Percentiles rank a stretch among this genome's conserved stretches.
These are phyloP conservation scores for Pyrrhura leucotis DNA, from an alignment of 2,797 vertebrate genomes.

Conservation along the genomic window DNA sequence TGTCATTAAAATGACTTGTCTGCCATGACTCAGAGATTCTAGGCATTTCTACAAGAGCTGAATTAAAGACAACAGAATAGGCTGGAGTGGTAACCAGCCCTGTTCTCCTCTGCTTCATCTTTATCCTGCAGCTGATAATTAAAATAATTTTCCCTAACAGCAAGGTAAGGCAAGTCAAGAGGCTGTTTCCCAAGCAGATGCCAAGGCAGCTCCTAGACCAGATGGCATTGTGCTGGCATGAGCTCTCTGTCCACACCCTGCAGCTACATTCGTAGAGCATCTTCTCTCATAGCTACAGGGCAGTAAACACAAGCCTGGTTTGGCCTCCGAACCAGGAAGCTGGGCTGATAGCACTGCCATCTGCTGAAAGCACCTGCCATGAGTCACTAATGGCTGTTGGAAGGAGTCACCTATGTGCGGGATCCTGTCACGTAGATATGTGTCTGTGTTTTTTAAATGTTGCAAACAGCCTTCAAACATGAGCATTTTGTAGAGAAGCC, in stretches of 20 bases:
- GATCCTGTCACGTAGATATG: not conserved
- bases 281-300: not conserved
- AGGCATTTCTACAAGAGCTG: not conserved
- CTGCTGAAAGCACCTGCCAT: not conserved
- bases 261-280: not conserved
- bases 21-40: not conserved
- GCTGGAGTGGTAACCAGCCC: not conserved
- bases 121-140: not conserved
- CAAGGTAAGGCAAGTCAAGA: slow-evolving; percentile 1
- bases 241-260: not conserved
- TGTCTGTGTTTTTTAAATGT: not conserved
- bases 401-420: fast-evolving
- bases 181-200: slow-evolving; percentile 37
- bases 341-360: not conserved
- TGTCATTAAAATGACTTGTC: not conserved
- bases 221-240: slow-evolving; percentile 44
- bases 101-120: not conserved
- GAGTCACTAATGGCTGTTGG: not conserved
- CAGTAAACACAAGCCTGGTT: slow-evolving; percentile 5
- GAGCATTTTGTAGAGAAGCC: not conserved
- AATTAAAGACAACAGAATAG: not conserved
- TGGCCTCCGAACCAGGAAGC: not conserved
- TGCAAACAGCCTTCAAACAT: not conserved
- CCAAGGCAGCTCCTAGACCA: slow-evolving; percentile 43
- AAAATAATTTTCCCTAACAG: not conserved